Evolutionary conservation across 1,140 invertebrate species (phyloP).

Genomic region (Daktulosphaira vitifoliae): DNA sequence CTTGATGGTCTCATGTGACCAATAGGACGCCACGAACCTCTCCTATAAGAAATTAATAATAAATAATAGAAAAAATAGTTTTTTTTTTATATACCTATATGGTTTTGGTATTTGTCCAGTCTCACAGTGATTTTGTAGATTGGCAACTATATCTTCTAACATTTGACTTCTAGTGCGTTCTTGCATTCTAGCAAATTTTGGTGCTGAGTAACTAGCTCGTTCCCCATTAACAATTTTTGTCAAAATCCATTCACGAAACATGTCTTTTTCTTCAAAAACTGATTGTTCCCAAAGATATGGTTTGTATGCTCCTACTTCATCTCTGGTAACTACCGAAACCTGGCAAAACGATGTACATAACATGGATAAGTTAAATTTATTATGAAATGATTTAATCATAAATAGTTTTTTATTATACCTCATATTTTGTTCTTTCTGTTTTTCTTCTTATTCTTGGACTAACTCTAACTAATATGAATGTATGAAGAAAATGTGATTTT

Average conservation of each 20-base stretch:
- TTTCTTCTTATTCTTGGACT: slow-evolving; percentile 75
- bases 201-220: slow-evolving; percentile 88
- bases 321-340: slow-evolving; percentile 83
- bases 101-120: slow-evolving; percentile 93
- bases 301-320: slow-evolving; percentile 95
- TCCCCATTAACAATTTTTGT: slow-evolving; percentile 98
- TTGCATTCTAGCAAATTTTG: slow-evolving; percentile 92
- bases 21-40: slow-evolving; percentile 87
- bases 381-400: background rate
- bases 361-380: background rate
- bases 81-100: slow-evolving; percentile 58
- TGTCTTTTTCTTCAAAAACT: slow-evolving; percentile 84
- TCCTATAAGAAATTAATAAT: slow-evolving; percentile 42
- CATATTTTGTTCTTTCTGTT: slow-evolving; percentile 62
- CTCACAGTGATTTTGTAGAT: slow-evolving; percentile 86
- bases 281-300: slow-evolving; percentile 90
- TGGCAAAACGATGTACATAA: slow-evolving; percentile 37
- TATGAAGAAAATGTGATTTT: slow-evolving; percentile 86
- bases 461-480: slow-evolving; percentile 79
- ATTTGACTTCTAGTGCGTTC: slow-evolving; percentile 81
- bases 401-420: slow-evolving; percentile 48
- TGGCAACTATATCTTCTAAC: slow-evolving; percentile 89
- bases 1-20: slow-evolving; percentile 90
- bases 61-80: background rate
- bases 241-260: slow-evolving; percentile 86